phyloP scores from a whole-genome alignment of 2,113 vertebrate species.

The Leptosomus discolor region DNA sequence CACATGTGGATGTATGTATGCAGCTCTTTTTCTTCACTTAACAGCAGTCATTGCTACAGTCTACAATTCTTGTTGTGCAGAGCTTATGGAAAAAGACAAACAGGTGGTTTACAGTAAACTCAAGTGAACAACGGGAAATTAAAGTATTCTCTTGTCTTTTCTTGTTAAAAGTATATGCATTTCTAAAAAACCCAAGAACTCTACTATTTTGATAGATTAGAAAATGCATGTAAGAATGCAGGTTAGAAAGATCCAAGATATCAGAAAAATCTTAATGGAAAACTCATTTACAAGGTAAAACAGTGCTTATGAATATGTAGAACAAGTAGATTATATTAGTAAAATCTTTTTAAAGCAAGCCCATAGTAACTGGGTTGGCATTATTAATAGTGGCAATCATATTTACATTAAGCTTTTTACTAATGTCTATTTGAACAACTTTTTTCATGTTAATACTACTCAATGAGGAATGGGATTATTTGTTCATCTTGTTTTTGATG shows the following conservation, averaged over 20 bases:
- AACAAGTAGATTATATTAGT: not conserved
- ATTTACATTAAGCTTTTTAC: not conserved
- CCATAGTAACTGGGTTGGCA: not conserved
- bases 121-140: not conserved
- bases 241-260: not conserved
- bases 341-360: not conserved
- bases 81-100: not conserved
- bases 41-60: not conserved
- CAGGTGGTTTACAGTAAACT: not conserved
- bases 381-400: not conserved
- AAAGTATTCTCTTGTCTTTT: not conserved
- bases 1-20: not conserved
- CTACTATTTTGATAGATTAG: not conserved
- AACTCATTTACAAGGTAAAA: not conserved
- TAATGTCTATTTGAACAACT: not conserved
- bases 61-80: not conserved
- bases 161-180: not conserved
- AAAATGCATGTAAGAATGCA: not conserved
- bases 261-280: not conserved
- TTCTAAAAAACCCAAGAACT: not conserved
- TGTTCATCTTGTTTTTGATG: not conserved
- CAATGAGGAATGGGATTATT: not conserved
- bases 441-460: not conserved
- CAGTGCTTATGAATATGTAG: not conserved
- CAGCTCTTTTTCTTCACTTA: not conserved